Conservation (phyloP, 1,140 invertebrate genomes). For the Drosophila quadrilineata region DNA sequence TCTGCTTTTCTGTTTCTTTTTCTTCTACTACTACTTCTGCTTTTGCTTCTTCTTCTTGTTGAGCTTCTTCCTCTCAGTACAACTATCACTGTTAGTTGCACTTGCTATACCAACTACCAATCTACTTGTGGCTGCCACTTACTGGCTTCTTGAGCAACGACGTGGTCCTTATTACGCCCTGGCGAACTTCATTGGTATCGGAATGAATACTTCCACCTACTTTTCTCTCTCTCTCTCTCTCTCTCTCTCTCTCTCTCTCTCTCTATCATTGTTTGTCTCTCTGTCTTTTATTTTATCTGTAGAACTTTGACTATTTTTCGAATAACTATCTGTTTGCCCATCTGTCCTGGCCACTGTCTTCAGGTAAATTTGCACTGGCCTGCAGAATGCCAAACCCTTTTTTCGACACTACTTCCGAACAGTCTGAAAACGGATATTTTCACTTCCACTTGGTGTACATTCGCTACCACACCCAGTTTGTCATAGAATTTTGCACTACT, state of each 20-base stretch:
- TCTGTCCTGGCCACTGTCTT: constrained; percentile 37
- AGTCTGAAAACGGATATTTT: no score
- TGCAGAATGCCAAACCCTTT: constrained; percentile 47
- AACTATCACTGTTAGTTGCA: no score
- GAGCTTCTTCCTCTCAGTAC: no score
- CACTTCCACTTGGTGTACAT: no score
- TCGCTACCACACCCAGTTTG: no score
- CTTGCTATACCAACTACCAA: no score
- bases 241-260: background rate
- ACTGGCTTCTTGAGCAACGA: constrained; percentile 10
- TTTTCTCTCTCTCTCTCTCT: background rate
- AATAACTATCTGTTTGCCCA: constrained; percentile 41
- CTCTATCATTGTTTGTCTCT: background rate
- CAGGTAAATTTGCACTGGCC: constrained; percentile 67
- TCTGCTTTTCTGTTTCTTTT: background rate
- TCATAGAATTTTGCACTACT: no score
- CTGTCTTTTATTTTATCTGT: no score
- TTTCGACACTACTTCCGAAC: no score
- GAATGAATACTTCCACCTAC: background rate
- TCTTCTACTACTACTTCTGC: background rate
- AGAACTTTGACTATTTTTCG: constrained; percentile 58
- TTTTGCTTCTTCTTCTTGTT: background rate
- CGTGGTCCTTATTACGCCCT: constrained; percentile 35
- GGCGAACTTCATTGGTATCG: constrained; percentile 46
- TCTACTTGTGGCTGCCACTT: background rate